Evolutionary conservation across 1,140 invertebrate genomes (phyloP).

Genomic region (Arctopsyche grandis): DNA sequence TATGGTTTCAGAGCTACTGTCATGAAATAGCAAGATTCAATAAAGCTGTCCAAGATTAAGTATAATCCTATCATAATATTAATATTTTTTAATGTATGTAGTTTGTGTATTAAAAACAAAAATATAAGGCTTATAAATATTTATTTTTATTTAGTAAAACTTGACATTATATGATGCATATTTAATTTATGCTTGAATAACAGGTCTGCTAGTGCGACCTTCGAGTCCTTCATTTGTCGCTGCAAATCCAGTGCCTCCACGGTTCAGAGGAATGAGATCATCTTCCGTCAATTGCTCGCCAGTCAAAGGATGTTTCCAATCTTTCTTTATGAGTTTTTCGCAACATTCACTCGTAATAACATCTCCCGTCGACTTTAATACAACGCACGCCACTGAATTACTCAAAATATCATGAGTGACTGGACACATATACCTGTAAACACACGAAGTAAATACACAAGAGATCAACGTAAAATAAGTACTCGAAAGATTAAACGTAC

Average conservation of each 20-base stretch:
- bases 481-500: conserved; percentile 40
- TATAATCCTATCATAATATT: no score
- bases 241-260: conserved; percentile 95
- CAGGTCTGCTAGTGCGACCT: conserved; percentile 86
- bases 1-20: no score
- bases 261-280: conserved; percentile 92
- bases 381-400: conserved; percentile 93
- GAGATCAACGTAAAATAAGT: not conserved
- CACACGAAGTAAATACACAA: not conserved
- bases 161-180: no score
- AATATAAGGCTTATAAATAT: no score
- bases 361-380: conserved; percentile 83
- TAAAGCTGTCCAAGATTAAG: no score
- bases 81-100: no score
- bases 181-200: conserved; percentile 77
- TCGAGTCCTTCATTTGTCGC: conserved; percentile 85
- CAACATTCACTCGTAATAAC: conserved; percentile 97
- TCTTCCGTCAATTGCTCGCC: conserved; percentile 87
- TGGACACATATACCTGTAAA: conserved; percentile 87
- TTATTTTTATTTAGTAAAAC: no score
- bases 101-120: no score
- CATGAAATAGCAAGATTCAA: no score
- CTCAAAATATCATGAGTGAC: conserved; percentile 96
- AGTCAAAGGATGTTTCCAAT: conserved; percentile 96
- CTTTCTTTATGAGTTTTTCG: conserved; percentile 96